Evolutionary conservation across 2,888 invertebrate species (phyloP), one percentile per base, ranked within the genome.

Genomic region (Clitarchus hookeri): DNA sequence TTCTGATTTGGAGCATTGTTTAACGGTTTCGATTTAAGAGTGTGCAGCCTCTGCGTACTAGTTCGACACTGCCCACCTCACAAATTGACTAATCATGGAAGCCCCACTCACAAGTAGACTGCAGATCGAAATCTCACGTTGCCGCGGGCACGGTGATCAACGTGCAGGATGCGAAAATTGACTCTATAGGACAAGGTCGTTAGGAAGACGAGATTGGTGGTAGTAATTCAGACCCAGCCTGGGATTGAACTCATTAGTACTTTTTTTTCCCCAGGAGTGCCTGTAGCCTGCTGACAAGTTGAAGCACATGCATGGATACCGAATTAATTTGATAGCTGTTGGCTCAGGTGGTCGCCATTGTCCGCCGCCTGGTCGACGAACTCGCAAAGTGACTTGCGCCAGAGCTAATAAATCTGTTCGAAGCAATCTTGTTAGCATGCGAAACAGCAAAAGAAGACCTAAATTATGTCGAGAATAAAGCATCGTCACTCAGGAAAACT

Each of bases 311-410:
- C n/a, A 65, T 9, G 65, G 65, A 65, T n/a, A 9, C 11, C 16
- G 16, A 65, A 65, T 65, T 65, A 65, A n/a, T 65, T 65, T 65
- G 65, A 65, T 65, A 65, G 65, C n/a, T 65, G 65, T 65, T 65
- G n/a, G 65, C n/a, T 65, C 12, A n/a, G 65, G n/a, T 8, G 65
- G 65, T 65, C 65, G 8, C 12, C n/a, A 65, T 65, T 65, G 65
- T 65, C 65, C 16, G 65, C 19, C n/a, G 8, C 3, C 65, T 11
- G 65, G 65, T 65, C 65, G n/a, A 65, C 65, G 65, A 65, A 65
- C 65, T 65, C n/a, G 11, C 23, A 23, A 36, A 65, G 23, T 65
- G 65, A 65, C 65, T 6, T 23, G 65, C n/a, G 19, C 65, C 65
- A 19, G 23, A 23, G 65, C 11, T 65, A 65, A 65, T 65, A 65